Percentiles rank a stretch among this genome's conserved stretches.
These are phyloP conservation scores for Formica aserva DNA, from an alignment of 2,888 invertebrate species.

Conservation along the genomic window DNA sequence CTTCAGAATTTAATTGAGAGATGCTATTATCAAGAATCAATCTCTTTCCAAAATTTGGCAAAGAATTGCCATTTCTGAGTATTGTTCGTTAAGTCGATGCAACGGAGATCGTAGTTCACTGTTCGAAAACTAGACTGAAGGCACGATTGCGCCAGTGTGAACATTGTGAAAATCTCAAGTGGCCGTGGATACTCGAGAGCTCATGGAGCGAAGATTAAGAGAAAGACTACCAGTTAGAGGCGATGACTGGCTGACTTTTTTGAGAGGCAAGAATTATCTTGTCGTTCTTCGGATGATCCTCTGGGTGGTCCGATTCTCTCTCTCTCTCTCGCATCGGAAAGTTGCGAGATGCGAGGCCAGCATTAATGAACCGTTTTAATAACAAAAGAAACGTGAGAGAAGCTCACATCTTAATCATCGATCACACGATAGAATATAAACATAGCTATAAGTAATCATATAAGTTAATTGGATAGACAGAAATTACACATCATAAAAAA, in stretches of 20 bases:
- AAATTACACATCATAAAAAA: not conserved
- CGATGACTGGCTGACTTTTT: conserved; percentile 85
- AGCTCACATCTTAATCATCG: conserved; percentile 39
- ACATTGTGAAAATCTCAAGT: conserved; percentile 81
- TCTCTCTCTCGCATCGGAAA: conserved; percentile 51
- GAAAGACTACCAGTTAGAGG: conserved; percentile 85
- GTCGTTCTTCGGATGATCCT: conserved; percentile 80
- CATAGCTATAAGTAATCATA: conserved; percentile 23
- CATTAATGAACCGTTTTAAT: conserved; percentile 62
- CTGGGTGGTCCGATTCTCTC: conserved; percentile 81
- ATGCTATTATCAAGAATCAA: not conserved
- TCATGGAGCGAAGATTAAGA: conserved; percentile 82
- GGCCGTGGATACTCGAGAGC: conserved; percentile 78
- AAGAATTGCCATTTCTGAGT: conserved; percentile 42
- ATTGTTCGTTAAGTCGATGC: conserved; percentile 57
- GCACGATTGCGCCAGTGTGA: conserved; percentile 63
- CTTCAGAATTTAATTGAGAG: conserved; percentile 6
- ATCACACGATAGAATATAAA: conserved; percentile 5
- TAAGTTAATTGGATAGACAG: not conserved
- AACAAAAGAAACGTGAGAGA: conserved; percentile 23
- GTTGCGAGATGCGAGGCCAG: conserved; percentile 56
- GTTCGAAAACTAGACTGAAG: conserved; percentile 65
- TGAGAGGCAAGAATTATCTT: conserved; percentile 83
- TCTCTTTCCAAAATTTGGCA: not conserved
- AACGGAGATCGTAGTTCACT: not conserved